Conservation (phyloP, 2,113 vertebrate species). For the Crotophaga sulcirostris region DNA sequence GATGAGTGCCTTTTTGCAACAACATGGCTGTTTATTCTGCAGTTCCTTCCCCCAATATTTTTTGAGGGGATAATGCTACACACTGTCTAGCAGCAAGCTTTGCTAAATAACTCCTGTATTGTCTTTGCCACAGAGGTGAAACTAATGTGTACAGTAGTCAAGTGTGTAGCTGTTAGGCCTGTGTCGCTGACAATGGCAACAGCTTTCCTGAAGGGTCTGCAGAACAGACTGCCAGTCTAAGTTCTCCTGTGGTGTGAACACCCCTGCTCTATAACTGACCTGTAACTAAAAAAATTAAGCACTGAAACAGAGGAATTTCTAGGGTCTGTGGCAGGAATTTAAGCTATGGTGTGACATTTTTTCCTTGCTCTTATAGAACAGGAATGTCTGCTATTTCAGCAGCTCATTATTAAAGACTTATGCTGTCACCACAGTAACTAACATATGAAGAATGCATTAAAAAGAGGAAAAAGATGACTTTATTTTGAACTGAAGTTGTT, state of each 20-base stretch:
- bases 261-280: not conserved
- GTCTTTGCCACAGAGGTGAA: not conserved
- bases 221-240: not conserved
- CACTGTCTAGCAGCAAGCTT: not conserved
- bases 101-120: not conserved
- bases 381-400: slow-evolving; percentile 5
- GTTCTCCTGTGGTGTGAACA: not conserved
- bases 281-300: not conserved
- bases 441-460: not conserved
- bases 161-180: not conserved
- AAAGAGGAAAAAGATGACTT: not conserved
- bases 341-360: not conserved
- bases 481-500: not conserved
- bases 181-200: not conserved
- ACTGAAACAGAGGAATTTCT: not conserved
- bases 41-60: not conserved
- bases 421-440: slow-evolving; percentile 5
- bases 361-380: not conserved
- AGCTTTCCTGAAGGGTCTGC: not conserved
- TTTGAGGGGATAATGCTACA: not conserved
- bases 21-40: not conserved
- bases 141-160: not conserved
- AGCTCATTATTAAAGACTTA: slow-evolving; percentile 14
- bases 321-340: not conserved
- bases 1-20: not conserved